These are phyloP conservation scores for Cepaea hortensis DNA, from an alignment of 2,888 invertebrate genomes.

Conservation along the genomic window DNA sequence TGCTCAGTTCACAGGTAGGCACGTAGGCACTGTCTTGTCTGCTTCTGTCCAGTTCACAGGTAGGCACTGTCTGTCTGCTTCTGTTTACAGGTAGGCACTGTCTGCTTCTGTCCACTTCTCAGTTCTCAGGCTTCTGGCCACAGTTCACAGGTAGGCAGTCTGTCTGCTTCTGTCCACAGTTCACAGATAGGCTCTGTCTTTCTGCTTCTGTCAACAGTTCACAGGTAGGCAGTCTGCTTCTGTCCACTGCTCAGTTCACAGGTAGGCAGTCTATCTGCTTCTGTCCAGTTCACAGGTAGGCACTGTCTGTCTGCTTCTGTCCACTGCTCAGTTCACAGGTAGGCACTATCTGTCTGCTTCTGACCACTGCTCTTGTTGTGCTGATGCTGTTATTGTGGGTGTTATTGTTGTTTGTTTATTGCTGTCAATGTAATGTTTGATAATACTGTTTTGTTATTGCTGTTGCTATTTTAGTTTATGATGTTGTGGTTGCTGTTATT, in stretches of 20 bases:
- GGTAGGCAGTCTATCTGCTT: background rate
- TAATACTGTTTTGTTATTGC: no score
- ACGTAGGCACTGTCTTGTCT: background rate
- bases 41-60: background rate
- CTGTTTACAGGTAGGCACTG: background rate
- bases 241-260: background rate
- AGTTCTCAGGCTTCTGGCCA: background rate
- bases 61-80: no score
- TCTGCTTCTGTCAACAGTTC: slow-evolving; percentile 36
- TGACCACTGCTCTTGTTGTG: no score
- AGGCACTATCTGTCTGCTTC: no score
- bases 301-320: no score
- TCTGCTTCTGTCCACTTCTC: background rate
- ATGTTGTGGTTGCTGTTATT: no score
- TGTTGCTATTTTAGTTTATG: no score
- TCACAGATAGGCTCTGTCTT: background rate
- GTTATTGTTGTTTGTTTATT: no score
- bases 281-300: background rate
- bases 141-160: no score
- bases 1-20: slow-evolving; percentile 42
- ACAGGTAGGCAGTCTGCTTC: slow-evolving; percentile 32
- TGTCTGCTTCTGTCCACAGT: no score
- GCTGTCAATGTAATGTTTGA: no score
- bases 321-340: background rate
- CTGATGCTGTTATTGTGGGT: no score